A percentile compares a stretch with the other conserved stretches of the same genome.
Evolutionary conservation across 2,888 invertebrate species (phyloP).

Genomic region (Candidula unifasciata): DNA sequence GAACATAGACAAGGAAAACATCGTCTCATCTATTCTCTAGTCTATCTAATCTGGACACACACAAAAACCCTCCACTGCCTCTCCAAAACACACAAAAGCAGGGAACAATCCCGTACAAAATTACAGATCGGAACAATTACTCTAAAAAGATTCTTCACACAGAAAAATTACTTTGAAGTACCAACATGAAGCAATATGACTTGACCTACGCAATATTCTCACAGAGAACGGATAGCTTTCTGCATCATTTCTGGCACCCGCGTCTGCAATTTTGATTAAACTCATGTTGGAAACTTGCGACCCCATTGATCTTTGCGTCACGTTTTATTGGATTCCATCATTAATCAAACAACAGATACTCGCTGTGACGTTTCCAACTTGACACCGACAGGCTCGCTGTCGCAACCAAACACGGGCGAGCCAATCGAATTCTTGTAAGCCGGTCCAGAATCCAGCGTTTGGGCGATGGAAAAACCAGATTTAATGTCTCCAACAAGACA

Average conservation of each 20-base stretch:
- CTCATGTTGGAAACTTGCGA: conserved; percentile 6
- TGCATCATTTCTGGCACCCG: conserved; percentile 15
- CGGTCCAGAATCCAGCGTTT: background rate
- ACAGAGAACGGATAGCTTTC: conserved; percentile 10
- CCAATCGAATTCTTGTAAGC: conserved; percentile 33
- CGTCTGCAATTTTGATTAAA: conserved; percentile 33
- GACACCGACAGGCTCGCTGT: background rate
- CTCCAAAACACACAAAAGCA: too few species aligned
- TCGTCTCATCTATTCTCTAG: too few species aligned
- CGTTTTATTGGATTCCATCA: conserved; percentile 11
- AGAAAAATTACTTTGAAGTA: conserved; percentile 33
- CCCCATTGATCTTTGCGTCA: conserved; percentile 31
- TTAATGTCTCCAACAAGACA: background rate
- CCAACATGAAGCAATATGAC: conserved; percentile 21
- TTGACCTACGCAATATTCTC: background rate
- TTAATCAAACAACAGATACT: conserved; percentile 28
- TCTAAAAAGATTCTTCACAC: conserved; percentile 1
- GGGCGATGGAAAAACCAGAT: conserved; percentile 26
- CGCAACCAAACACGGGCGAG: conserved; percentile 10
- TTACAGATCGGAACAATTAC: conserved; percentile 4
- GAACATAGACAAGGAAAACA: too few species aligned
- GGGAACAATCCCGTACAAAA: background rate
- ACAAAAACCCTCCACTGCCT: too few species aligned
- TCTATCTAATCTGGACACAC: too few species aligned
- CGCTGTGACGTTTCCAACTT: background rate